phyloP scores from a whole-genome alignment of 37 sponge, comb jelly and placozoan species.

The Halisarca cf. caerulea region DNA sequence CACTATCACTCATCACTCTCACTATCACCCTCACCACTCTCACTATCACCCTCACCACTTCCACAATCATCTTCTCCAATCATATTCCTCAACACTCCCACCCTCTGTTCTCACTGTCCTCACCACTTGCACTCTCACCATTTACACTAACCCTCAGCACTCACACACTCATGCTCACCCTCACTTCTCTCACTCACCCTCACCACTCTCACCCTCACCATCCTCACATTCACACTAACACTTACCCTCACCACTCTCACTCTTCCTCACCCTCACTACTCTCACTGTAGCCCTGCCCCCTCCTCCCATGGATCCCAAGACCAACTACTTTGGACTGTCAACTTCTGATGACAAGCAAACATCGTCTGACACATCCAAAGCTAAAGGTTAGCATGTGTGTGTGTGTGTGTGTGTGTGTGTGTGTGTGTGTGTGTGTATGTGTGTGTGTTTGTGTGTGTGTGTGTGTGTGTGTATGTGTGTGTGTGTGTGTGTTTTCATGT shows the following conservation, averaged over 20 bases:
- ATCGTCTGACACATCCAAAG: not conserved
- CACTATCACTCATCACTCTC: not conserved
- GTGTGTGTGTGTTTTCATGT: conserved; percentile 2
- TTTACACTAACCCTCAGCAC: not conserved
- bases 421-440: not conserved
- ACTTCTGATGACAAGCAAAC: not conserved
- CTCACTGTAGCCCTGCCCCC: conserved; percentile 50
- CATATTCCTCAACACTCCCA: too few species aligned
- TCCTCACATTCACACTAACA: too few species aligned
- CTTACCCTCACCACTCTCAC: not conserved
- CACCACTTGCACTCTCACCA: not conserved
- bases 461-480: not conserved
- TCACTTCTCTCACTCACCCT: too few species aligned
- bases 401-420: not conserved
- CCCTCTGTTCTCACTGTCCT: not conserved
- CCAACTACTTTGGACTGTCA: conserved; percentile 1
- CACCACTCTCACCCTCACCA: not conserved
- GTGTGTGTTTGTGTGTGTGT: not conserved
- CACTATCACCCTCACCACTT: not conserved
- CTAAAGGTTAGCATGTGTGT: not conserved
- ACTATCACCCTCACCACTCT: not conserved
- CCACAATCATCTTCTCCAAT: not conserved
- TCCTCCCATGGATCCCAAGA: conserved; percentile 44
- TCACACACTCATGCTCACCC: not conserved
- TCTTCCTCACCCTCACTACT: conserved; percentile 4